These are phyloP conservation scores for Pogonognathellus flavescens DNA, from an alignment of 1,140 invertebrate species.

Conservation along the genomic window DNA sequence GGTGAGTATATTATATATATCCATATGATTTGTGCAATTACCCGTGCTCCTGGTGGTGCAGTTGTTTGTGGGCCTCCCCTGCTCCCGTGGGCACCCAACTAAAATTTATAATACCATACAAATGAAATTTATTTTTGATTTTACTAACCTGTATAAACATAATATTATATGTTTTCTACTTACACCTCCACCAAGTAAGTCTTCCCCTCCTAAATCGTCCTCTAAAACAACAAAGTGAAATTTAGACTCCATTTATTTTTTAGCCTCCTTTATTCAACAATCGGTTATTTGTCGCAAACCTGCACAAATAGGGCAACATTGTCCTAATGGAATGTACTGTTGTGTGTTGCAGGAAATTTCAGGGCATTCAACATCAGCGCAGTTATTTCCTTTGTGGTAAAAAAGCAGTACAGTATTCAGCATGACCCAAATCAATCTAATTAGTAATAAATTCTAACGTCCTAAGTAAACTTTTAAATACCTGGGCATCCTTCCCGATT, in stretches of 20 bases:
- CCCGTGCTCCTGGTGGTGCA: conserved; percentile 61
- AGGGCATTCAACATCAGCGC: conserved; percentile 71
- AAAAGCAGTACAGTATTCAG: background rate
- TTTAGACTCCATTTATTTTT: background rate
- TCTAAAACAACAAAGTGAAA: conserved; percentile 30
- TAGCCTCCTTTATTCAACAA: too few relatives aligned
- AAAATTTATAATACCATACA: background rate
- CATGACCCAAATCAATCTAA: too few relatives aligned
- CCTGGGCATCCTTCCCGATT: conserved; percentile 68
- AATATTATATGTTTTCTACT: background rate
- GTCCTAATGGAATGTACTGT: conserved; percentile 72
- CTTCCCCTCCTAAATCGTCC: conserved; percentile 54
- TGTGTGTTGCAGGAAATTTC: conserved; percentile 71
- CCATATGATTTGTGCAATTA: conserved; percentile 12
- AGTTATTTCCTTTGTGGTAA: conserved; percentile 68
- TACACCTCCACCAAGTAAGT: conserved; percentile 27
- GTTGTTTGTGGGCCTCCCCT: conserved; percentile 22
- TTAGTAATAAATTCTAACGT: too few relatives aligned
- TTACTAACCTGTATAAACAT: background rate
- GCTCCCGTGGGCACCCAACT: background rate
- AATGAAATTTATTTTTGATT: background rate
- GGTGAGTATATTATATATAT: background rate
- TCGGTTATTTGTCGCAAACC: conserved; percentile 59
- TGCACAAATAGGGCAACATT: conserved; percentile 73
- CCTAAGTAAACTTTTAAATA: conserved; percentile 30